phyloP scores from a whole-genome alignment of 2,888 invertebrate genomes.

The Caenorhabditis sp. region DNA sequence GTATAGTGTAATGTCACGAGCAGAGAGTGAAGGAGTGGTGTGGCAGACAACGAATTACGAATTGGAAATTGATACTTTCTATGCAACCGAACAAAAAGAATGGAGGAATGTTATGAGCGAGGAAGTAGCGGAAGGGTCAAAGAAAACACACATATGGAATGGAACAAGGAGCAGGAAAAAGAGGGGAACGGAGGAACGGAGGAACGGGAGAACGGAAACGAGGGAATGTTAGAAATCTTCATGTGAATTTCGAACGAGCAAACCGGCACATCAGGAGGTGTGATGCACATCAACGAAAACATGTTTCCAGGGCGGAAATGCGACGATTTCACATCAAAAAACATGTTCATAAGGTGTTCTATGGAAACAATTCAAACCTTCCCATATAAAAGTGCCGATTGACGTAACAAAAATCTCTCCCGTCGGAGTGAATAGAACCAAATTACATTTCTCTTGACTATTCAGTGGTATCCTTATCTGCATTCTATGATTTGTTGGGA shows the following conservation, averaged over 20 bases:
- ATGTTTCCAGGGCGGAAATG: constrained; percentile 11
- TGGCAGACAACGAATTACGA: not conserved
- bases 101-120: not conserved
- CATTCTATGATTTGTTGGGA: not conserved
- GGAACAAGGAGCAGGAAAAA: constrained; percentile 15
- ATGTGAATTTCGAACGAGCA: constrained; percentile 24
- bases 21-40: constrained; percentile 11
- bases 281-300: constrained; percentile 8
- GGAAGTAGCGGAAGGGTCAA: constrained; percentile 15
- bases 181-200: too few relatives aligned
- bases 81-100: not conserved
- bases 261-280: constrained; percentile 12
- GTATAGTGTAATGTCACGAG: constrained; percentile 15
- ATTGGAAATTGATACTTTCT: constrained; percentile 53
- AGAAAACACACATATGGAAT: constrained; percentile 20
- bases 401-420: not conserved
- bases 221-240: constrained; percentile 18
- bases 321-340: constrained; percentile 4
- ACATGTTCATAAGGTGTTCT: not conserved
- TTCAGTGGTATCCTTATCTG: not conserved
- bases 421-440: not conserved
- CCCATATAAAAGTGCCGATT: not conserved
- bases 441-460: not conserved
- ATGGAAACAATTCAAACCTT: not conserved
- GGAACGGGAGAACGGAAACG: not conserved